Percentiles rank a stretch among this genome's conserved stretches.
Evolutionary conservation across 2,797 vertebrate species (phyloP).

Genomic region (Decapterus maruadsi): DNA sequence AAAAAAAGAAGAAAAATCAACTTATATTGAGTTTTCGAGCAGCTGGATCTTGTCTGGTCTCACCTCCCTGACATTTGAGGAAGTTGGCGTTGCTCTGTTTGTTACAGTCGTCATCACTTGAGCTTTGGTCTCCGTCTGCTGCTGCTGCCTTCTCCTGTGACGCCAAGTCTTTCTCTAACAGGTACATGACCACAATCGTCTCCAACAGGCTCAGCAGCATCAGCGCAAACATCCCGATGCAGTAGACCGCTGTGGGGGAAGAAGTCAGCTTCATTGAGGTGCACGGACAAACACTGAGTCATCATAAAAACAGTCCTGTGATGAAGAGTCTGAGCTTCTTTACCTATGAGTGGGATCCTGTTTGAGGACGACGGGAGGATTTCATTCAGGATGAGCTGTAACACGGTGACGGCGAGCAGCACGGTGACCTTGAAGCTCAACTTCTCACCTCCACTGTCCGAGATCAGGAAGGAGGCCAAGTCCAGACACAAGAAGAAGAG

Average conservation of each 20-base stretch:
- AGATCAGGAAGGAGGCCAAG: slow-evolving; percentile 82
- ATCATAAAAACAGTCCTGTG: no score
- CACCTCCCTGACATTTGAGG: slow-evolving; percentile 33
- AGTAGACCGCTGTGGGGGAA: slow-evolving; percentile 80
- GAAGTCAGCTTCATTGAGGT: slow-evolving; percentile 1
- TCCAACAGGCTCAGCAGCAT: slow-evolving; percentile 86
- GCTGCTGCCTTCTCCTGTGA: neutral
- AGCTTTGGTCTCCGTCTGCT: neutral
- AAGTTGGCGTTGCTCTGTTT: neutral
- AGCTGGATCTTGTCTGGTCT: slow-evolving; percentile 9
- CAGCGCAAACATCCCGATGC: slow-evolving; percentile 84
- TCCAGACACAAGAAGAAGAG: slow-evolving; percentile 85
- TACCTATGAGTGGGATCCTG: slow-evolving; percentile 87
- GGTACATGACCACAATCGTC: slow-evolving; percentile 80
- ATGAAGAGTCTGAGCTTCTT: neutral
- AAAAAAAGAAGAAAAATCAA: no score
- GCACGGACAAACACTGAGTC: neutral
- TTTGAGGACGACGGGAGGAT: slow-evolving; percentile 85
- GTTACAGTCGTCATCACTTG: slow-evolving; percentile 10
- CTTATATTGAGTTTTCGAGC: neutral
- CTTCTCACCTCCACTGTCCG: slow-evolving; percentile 82
- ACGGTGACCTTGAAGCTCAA: slow-evolving; percentile 87
- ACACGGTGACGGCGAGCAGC: slow-evolving; percentile 84
- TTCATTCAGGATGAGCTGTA: slow-evolving; percentile 88
- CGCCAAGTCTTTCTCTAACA: slow-evolving; percentile 67